Evolutionary conservation across 2,888 invertebrate genomes (phyloP).

Genomic region (Lochmaea crataegi): DNA sequence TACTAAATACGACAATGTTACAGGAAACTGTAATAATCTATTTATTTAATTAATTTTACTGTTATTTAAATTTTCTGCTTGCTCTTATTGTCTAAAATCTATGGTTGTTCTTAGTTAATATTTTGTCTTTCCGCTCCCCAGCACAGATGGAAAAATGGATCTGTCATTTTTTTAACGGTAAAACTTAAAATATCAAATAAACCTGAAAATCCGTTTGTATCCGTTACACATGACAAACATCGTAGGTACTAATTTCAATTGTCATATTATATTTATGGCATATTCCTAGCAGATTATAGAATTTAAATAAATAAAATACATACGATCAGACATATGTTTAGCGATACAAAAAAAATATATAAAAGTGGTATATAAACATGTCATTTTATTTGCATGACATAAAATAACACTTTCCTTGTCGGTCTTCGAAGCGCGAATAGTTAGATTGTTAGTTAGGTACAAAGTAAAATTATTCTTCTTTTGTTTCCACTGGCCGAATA

Average conservation of each 20-base stretch:
- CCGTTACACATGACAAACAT: neutral
- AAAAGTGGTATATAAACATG: constrained; percentile 1
- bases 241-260: neutral
- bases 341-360: neutral
- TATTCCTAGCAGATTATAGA: neutral
- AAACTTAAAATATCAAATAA: too few relatives aligned
- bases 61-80: too few relatives aligned
- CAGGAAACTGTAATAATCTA: too few relatives aligned
- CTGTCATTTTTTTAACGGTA: too few relatives aligned
- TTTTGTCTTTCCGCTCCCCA: too few relatives aligned
- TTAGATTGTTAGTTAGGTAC: constrained; percentile 12
- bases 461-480: constrained; percentile 11
- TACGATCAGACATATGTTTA: constrained; percentile 3
- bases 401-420: constrained; percentile 27
- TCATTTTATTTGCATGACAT: constrained; percentile 8
- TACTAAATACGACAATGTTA: too few relatives aligned
- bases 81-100: too few relatives aligned
- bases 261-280: neutral
- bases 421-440: constrained; percentile 17
- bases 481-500: constrained; percentile 7
- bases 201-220: too few relatives aligned
- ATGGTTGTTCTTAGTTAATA: too few relatives aligned
- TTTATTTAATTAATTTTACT: too few relatives aligned
- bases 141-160: too few relatives aligned
- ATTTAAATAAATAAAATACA: neutral